phyloP scores from a whole-genome alignment of 2,888 invertebrate genomes.

The Rutpela maculata region DNA sequence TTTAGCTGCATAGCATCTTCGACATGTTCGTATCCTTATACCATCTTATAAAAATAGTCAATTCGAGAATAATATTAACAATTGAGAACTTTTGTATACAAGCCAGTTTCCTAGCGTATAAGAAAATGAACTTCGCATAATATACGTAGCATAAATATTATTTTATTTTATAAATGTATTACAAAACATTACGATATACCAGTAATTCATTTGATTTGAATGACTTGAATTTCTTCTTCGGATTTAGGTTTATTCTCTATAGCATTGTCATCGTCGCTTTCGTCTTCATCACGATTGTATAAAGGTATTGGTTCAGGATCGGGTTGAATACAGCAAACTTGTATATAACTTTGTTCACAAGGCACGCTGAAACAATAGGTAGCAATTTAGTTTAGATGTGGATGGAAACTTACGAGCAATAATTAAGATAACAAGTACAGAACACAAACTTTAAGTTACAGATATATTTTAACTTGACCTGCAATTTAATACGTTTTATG shows the following conservation, averaged over 20 bases:
- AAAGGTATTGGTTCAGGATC: slow-evolving; percentile 27
- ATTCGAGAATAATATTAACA: no score
- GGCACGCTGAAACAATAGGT: slow-evolving; percentile 60
- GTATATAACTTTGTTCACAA: slow-evolving; percentile 61
- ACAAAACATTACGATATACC: background rate
- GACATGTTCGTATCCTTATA: no score
- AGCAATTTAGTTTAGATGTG: slow-evolving; percentile 38
- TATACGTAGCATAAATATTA: background rate
- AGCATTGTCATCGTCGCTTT: slow-evolving; percentile 16
- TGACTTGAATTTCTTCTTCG: background rate
- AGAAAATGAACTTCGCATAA: no score
- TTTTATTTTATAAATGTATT: background rate
- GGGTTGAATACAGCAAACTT: slow-evolving; percentile 60
- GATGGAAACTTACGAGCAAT: slow-evolving; percentile 34
- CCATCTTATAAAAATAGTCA: no score
- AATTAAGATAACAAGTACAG: slow-evolving; percentile 36
- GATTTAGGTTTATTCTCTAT: background rate
- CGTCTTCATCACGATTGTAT: slow-evolving; percentile 10
- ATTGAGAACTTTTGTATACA: no score
- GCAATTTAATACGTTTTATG: background rate
- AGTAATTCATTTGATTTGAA: background rate
- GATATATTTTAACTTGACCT: slow-evolving; percentile 3
- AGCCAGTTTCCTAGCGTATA: no score
- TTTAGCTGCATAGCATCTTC: no score
- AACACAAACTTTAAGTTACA: background rate